phyloP scores from a whole-genome alignment of 2,797 vertebrate genomes.

The Pangasius djambal region DNA sequence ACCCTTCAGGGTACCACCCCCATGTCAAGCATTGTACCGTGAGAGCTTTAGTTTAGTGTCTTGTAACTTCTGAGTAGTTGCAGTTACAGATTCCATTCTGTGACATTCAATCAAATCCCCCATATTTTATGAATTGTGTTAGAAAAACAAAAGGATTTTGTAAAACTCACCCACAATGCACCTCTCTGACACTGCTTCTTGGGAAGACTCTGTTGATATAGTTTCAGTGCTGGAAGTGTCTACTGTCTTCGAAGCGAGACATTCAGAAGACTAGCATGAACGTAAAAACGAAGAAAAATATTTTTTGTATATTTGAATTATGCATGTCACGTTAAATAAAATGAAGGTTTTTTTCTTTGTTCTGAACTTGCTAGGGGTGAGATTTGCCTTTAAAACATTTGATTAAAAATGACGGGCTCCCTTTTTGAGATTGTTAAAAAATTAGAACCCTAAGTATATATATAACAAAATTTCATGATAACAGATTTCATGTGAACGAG shows the following conservation, averaged over 20 bases:
- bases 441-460: neutral
- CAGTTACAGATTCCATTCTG: neutral
- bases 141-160: neutral
- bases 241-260: conserved; percentile 28
- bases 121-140: neutral
- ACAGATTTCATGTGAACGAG: neutral
- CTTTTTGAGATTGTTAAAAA: neutral
- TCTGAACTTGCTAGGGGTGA: neutral
- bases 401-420: too few relatives aligned
- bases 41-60: neutral
- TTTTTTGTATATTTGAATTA: neutral
- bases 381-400: too few relatives aligned
- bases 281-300: neutral
- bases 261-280: neutral
- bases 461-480: neutral
- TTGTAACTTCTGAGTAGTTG: neutral
- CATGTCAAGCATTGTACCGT: neutral
- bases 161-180: conserved; percentile 61
- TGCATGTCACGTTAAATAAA: neutral
- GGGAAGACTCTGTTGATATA: neutral
- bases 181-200: conserved; percentile 38
- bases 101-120: too few relatives aligned
- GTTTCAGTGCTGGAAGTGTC: conserved; percentile 7
- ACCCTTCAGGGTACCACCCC: neutral
- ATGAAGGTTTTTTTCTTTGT: neutral